Percentiles rank a stretch among this genome's conserved stretches.
Conservation (phyloP, 2,113 vertebrate species). For the Labeo catla region DNA sequence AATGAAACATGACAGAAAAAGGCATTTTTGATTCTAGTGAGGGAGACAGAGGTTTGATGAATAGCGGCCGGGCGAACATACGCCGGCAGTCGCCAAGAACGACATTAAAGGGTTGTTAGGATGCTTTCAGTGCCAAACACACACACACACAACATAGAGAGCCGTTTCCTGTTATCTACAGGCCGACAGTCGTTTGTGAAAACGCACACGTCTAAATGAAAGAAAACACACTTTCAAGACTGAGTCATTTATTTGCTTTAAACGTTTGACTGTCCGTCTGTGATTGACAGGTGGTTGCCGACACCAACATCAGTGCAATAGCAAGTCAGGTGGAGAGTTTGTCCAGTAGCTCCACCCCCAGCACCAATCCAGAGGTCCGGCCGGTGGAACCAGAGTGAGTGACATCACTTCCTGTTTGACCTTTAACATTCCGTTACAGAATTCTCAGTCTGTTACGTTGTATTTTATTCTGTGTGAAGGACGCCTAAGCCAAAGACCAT, state of each 20-base stretch:
- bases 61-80: conserved; percentile 8
- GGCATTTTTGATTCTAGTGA: conserved; percentile 18
- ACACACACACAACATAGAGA: conserved; percentile 44
- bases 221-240: neutral
- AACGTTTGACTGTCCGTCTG: conserved; percentile 13
- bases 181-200: conserved; percentile 43
- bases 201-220: conserved; percentile 10
- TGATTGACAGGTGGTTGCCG: conserved; percentile 87
- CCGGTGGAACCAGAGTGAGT: conserved; percentile 85
- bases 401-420: neutral
- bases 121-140: conserved; percentile 47
- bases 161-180: conserved; percentile 45
- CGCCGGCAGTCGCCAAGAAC: neutral
- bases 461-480: conserved; percentile 64
- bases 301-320: conserved; percentile 93
- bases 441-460: neutral
- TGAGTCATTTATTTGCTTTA: neutral
- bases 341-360: conserved; percentile 71
- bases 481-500: conserved; percentile 84
- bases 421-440: neutral
- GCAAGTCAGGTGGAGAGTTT: conserved; percentile 89
- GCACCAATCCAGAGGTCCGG: conserved; percentile 69
- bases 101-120: conserved; percentile 42
- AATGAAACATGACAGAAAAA: conserved; percentile 35
- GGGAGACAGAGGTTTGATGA: conserved; percentile 26